phyloP scores from a whole-genome alignment of 2,797 vertebrate genomes.

The Sebastes steindachneri region DNA sequence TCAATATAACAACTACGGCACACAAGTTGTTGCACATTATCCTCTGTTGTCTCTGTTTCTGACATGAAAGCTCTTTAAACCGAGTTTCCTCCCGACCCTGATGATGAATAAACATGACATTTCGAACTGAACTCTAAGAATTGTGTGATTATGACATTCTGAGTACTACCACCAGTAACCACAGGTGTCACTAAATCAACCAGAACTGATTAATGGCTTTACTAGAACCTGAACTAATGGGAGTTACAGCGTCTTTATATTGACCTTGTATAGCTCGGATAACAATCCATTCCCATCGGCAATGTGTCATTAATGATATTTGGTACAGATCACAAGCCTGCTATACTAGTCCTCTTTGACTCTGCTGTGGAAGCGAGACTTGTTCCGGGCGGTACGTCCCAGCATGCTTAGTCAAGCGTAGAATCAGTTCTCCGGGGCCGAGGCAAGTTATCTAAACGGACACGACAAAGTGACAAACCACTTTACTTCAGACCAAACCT shows the following conservation, averaged over 20 bases:
- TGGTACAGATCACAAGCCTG: no score
- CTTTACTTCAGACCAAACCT: not conserved
- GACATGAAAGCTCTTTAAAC: not conserved
- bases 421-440: not conserved
- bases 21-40: not conserved
- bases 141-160: not conserved
- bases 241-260: not conserved
- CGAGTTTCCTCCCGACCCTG: not conserved
- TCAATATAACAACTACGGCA: not conserved
- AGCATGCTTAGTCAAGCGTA: constrained; percentile 23
- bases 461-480: constrained; percentile 48
- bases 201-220: not conserved
- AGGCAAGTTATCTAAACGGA: constrained; percentile 34
- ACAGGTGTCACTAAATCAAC: not conserved
- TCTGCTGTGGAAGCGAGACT: constrained; percentile 15
- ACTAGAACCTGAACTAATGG: not conserved
- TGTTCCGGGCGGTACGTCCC: constrained; percentile 19
- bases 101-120: not conserved
- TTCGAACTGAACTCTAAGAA: not conserved
- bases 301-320: not conserved
- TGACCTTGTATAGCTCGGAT: not conserved
- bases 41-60: not conserved
- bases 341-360: not conserved
- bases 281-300: not conserved
- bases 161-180: not conserved